A percentile compares a stretch with the other conserved stretches of the same genome.
Conservation (phyloP, 1,140 invertebrate species). For the Triops longicaudatus region DNA sequence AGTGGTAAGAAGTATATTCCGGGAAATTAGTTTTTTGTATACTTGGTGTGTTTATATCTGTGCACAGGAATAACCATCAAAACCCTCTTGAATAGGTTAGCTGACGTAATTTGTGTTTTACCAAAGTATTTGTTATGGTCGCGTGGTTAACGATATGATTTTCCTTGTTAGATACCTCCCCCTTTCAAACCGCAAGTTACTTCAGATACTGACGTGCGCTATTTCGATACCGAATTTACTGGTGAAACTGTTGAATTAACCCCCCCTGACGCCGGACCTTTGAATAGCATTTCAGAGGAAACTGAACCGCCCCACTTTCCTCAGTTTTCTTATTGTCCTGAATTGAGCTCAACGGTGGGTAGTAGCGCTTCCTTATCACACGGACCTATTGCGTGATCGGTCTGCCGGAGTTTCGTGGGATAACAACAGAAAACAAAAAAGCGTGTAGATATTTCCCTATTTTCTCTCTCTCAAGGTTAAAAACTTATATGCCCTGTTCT, state of each 20-base stretch:
- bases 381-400: slow-evolving; percentile 30
- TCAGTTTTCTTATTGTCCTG: slow-evolving; percentile 63
- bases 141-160: background rate
- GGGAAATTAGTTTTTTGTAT: too few species aligned
- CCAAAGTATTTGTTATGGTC: background rate
- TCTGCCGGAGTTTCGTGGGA: slow-evolving; percentile 18
- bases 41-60: too few species aligned
- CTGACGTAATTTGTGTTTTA: too few species aligned
- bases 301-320: slow-evolving; percentile 60
- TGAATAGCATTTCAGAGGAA: slow-evolving; percentile 61
- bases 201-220: slow-evolving; percentile 89
- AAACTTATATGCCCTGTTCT: background rate
- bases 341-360: slow-evolving; percentile 38
- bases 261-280: slow-evolving; percentile 63
- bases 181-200: slow-evolving; percentile 95
- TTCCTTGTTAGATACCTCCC: slow-evolving; percentile 57
- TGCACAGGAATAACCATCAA: too few species aligned
- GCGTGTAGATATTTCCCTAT: background rate
- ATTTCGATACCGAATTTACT: slow-evolving; percentile 97
- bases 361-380: slow-evolving; percentile 30
- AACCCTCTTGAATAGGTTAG: too few species aligned
- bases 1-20: too few species aligned
- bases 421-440: slow-evolving; percentile 24
- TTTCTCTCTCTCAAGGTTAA: background rate
- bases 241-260: slow-evolving; percentile 92